Percentiles rank a stretch among this genome's conserved stretches.
Evolutionary conservation across 2,797 vertebrate genomes (phyloP).

Genomic region (Hippopotamyrus pictus): DNA sequence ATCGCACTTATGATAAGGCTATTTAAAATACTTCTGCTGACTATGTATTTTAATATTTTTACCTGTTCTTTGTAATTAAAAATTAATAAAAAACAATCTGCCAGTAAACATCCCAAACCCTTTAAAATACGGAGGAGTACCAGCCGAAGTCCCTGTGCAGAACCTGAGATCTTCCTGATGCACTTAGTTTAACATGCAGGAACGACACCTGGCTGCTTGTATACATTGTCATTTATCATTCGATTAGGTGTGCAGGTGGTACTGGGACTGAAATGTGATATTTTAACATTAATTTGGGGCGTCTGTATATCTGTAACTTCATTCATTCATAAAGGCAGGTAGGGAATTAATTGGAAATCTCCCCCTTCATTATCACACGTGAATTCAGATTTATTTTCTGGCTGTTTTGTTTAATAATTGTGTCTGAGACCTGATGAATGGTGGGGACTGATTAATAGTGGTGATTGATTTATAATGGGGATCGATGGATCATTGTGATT

Average conservation of each 20-base stretch:
- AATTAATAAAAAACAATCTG: background rate
- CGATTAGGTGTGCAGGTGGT: background rate
- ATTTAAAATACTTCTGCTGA: conserved; percentile 51
- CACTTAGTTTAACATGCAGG: background rate
- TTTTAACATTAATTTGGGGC: background rate
- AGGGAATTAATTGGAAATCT: background rate
- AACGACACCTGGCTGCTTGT: background rate
- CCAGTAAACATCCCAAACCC: background rate
- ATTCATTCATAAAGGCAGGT: background rate
- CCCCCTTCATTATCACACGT: background rate
- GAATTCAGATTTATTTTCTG: background rate
- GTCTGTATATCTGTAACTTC: background rate
- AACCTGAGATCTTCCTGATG: background rate
- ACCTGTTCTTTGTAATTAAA: conserved; percentile 20
- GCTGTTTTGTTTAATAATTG: background rate
- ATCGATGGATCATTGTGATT: background rate
- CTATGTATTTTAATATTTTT: conserved; percentile 31
- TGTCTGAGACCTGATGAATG: background rate
- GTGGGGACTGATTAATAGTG: background rate
- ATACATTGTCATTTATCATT: background rate
- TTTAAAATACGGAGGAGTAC: background rate
- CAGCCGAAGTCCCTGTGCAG: background rate
- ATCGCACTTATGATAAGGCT: conserved; percentile 38
- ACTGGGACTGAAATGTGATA: background rate
- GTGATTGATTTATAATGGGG: background rate